phyloP scores from a whole-genome alignment of 2,113 vertebrate genomes.

The Apteryx mantelli region DNA sequence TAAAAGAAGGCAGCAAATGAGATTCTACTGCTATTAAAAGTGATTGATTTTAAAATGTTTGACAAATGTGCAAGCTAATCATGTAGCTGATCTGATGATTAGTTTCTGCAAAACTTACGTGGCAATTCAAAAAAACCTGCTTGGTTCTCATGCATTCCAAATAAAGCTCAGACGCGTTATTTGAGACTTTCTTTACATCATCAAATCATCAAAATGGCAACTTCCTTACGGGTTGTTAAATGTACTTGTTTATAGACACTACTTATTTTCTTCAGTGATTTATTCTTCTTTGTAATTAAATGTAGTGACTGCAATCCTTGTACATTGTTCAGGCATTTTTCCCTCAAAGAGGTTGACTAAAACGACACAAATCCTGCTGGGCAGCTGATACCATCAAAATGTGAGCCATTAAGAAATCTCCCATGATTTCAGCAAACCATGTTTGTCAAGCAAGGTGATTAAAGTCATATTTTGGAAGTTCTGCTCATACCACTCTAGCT shows the following conservation, averaged over 20 bases:
- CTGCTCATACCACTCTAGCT: neutral
- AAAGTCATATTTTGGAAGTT: constrained; percentile 31
- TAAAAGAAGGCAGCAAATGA: neutral
- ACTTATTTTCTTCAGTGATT: neutral
- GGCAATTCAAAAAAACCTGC: neutral
- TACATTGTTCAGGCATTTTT: neutral
- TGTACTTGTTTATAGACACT: neutral
- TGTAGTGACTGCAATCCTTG: neutral
- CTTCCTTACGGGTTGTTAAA: neutral
- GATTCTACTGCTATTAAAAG: neutral
- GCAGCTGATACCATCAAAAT: constrained; percentile 10
- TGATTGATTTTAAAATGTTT: neutral
- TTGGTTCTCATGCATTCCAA: neutral
- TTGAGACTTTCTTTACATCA: neutral
- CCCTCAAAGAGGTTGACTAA: neutral
- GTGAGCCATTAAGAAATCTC: neutral
- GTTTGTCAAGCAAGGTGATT: constrained; percentile 16
- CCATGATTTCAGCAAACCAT: neutral
- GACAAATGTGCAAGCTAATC: neutral
- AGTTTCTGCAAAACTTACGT: neutral
- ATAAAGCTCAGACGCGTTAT: neutral
- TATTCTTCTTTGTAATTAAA: neutral
- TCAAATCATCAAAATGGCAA: neutral
- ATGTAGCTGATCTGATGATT: neutral
- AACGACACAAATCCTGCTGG: neutral